Conservation (phyloP, 1,140 invertebrate species). For the Diploscapter pachys region DNA sequence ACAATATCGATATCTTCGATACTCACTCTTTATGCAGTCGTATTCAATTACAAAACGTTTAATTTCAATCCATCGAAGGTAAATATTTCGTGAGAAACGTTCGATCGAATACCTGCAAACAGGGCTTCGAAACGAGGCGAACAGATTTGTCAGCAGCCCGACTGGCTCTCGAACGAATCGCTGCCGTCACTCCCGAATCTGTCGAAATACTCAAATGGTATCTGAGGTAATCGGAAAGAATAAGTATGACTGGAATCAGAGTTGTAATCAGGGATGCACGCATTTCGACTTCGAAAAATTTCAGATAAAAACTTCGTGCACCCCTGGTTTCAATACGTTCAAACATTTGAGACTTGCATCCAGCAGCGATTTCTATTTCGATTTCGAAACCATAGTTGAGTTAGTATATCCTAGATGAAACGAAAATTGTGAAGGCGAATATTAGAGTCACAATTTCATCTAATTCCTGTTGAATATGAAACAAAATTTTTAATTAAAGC, state of each 20-base stretch:
- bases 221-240: background rate
- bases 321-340: no score
- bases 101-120: background rate
- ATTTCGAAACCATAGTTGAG: background rate
- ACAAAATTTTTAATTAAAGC: background rate
- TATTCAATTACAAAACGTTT: constrained; percentile 9
- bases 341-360: no score
- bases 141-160: constrained; percentile 38
- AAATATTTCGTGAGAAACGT: background rate
- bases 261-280: no score
- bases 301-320: no score
- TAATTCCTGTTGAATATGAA: no score
- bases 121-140: constrained; percentile 47
- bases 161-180: constrained; percentile 35
- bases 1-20: background rate
- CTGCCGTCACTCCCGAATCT: constrained; percentile 6
- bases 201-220: constrained; percentile 15
- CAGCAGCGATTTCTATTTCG: no score
- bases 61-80: constrained; percentile 22
- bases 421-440: no score
- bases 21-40: constrained; percentile 7
- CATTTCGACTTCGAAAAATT: no score
- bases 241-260: no score
- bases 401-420: background rate
- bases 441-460: no score